Conservation (phyloP, 2,888 invertebrate genomes). For the Amiota communis region DNA sequence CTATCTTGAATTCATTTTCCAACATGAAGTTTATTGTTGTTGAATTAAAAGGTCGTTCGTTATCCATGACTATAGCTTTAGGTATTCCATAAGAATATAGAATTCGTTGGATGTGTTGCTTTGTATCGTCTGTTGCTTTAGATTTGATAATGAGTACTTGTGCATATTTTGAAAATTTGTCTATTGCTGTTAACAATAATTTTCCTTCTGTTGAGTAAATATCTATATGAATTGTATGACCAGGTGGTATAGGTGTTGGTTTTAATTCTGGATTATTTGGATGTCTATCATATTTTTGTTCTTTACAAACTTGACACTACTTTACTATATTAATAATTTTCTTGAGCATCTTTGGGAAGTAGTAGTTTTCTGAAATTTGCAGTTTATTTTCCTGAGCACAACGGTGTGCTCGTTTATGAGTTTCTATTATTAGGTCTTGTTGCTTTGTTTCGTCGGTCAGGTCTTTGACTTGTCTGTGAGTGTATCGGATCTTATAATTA, state of each 20-base stretch:
- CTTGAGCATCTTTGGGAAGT: conserved; percentile 29
- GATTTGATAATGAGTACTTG: background rate
- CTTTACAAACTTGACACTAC: too few species aligned
- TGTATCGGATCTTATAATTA: conserved; percentile 27
- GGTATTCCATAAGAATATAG: too few species aligned
- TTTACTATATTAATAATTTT: conserved; percentile 28
- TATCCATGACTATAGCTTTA: too few species aligned
- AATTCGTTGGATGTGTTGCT: too few species aligned
- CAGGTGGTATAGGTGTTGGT: conserved; percentile 41
- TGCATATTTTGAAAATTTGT: conserved; percentile 43
- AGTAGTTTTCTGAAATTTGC: conserved; percentile 35
- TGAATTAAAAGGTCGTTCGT: too few species aligned
- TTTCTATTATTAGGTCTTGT: conserved; percentile 22
- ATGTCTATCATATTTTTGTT: too few species aligned
- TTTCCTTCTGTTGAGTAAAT: conserved; percentile 36
- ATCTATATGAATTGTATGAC: conserved; percentile 43
- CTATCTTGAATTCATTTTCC: too few species aligned
- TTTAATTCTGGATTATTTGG: conserved; percentile 36
- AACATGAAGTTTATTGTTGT: too few species aligned
- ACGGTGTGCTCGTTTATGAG: conserved; percentile 31
- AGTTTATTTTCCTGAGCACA: conserved; percentile 36
- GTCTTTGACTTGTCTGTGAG: conserved; percentile 33
- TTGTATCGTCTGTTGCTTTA: background rate
- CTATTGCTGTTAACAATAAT: conserved; percentile 34
- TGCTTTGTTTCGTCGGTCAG: conserved; percentile 24